Conservation (phyloP, 2,113 vertebrate species). For the Theristicus caerulescens region DNA sequence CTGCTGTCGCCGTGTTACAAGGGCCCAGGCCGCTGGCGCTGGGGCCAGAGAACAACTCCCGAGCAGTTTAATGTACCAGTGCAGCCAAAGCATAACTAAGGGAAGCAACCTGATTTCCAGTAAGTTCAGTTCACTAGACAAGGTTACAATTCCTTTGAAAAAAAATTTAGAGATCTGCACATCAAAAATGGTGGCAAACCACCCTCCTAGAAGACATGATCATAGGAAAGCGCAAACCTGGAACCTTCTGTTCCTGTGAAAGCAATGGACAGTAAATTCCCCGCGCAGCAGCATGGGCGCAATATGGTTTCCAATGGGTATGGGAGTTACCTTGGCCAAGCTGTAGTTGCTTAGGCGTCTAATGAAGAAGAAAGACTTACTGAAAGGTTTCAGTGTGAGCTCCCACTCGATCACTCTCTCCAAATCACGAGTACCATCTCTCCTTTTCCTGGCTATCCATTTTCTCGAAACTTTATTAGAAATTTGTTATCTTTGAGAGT, state of each 20-base stretch:
- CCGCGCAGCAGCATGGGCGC: rapidly evolving
- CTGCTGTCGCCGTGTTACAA: rapidly evolving
- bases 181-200: background rate
- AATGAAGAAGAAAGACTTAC: background rate
- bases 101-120: background rate
- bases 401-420: background rate
- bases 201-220: background rate
- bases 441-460: background rate
- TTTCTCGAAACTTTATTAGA: background rate
- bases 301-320: rapidly evolving
- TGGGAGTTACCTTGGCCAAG: background rate
- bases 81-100: background rate
- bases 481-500: background rate
- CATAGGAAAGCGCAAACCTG: background rate
- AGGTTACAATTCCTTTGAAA: background rate
- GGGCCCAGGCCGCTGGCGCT: rapidly evolving
- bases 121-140: rapidly evolving
- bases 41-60: background rate
- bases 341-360: background rate
- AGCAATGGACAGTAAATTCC: background rate
- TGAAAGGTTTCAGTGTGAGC: background rate
- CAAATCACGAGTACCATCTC: background rate
- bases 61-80: rapidly evolving
- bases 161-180: rapidly evolving
- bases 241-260: background rate